Evolutionary conservation across 2,797 vertebrate genomes (phyloP), one percentile per base, ranked within the genome.

Genomic region (Urocyon cinereoargenteus): DNA sequence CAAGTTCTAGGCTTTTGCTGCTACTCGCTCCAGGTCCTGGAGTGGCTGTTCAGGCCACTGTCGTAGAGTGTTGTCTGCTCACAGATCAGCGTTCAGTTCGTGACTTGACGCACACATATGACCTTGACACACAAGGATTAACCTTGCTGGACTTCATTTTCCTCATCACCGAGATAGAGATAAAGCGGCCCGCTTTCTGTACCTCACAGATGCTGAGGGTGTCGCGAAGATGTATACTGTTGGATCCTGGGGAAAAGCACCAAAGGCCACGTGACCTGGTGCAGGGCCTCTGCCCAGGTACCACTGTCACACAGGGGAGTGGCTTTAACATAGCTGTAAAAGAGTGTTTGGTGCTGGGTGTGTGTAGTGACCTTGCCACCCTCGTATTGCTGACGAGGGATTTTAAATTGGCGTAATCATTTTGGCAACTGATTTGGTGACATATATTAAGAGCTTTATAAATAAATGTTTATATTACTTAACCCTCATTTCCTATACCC

Each of bases 261-360:
- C 1, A 2, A 6, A 40, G 64, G 82, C 51, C 4, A 2, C 6
- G 68, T 24, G 7, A 2, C 1, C 1, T 0, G 36, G 31, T 11
- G 16, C 62, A 4, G 26, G 78, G 81, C 26, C 73, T 68, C 26
- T 22, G 1, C 53, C 19, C 15, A 2, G 28, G 28, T 22, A 14
- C 8, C 49, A 19, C 13, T 26, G n/a, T 62, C 72, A 16, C 11
- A 7, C 3, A 4, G 26, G 36, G 13, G 3, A 14, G 12, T 57
- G 66, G 24, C 19, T 6, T 14, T 53, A 64, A 28, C 7, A 6
- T 3, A 13, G 59, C 45, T n/a, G 0, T 2, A 3, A 2, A 26
- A 55, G 61, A 24, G 8, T 19, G 1, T 31, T 45, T 11, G 3
- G 9, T 24, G 36, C 31, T 34, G 34, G 2, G 14, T 2, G 31